Evolutionary conservation across 92 coral and sea anemone species (phyloP), one percentile per base, ranked within the genome.

Genomic region (Parazoanthus atlanticus): DNA sequence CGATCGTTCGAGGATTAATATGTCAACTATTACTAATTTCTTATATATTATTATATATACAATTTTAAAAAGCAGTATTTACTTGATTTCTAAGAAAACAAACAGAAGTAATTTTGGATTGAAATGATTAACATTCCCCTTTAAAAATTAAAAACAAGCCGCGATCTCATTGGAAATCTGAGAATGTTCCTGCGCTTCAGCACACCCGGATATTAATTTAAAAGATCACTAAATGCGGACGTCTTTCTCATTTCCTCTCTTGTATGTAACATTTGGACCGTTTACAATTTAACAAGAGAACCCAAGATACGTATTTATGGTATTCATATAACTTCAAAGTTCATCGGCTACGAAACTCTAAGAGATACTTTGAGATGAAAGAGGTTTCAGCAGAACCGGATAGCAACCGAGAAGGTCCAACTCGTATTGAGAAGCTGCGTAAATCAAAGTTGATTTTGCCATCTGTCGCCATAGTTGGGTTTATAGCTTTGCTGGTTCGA

Each of bases 401-500:
- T 17, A 38, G 8, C 12, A 76, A n/a, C 17, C 31, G n/a, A 6
- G 49, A 15, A 40, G 80, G 21, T 23, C 54, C 25, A 25, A 43
- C 80, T 38, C 47, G 30, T 23, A 25, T 6, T 34, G 17, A 40
- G 28, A 76, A 23, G 28, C 80, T 6, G 30, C 31, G 30, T 76
- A 19, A 46, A 46, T 23, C 46, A 38, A 36, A 17, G 15, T 1
- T 76, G 29, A 9, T 76, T 40, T 40, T 76, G 13, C 80, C 80
- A 21, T 38, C 52, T 8, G 30, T 75, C 33, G 25, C 79, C 79
- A 17, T 75, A 21, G n/a, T 21, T 32, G 79, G 46, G 5, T 33
- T 75, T 15, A 8, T 75, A 17, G 79, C 46, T 17, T 9, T 75
- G 21, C 79, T 75, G 79, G 79, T 75, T 17, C 79, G 79, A 75